These are phyloP conservation scores for Carterocephalus palaemon DNA, from an alignment of 2,888 invertebrate species.

Conservation along the genomic window DNA sequence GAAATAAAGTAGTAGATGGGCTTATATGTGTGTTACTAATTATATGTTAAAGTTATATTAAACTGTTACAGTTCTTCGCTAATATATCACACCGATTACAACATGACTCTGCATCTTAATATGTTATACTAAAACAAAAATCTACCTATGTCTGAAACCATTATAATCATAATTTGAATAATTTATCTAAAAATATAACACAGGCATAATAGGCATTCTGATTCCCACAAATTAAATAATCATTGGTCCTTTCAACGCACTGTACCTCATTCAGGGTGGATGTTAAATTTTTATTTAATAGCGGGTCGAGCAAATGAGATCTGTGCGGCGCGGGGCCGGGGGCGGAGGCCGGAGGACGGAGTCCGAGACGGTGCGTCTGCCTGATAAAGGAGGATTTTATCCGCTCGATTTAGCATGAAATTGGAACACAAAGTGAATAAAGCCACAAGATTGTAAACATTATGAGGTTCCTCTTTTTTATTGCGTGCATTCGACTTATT, in stretches of 20 bases:
- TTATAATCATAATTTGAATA: constrained; percentile 10
- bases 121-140: too few species aligned
- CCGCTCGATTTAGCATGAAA: constrained; percentile 79
- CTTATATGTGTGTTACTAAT: too few species aligned
- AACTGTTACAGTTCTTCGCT: too few species aligned
- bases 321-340: constrained; percentile 32
- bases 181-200: constrained; percentile 20
- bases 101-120: too few species aligned
- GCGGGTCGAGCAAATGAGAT: constrained; percentile 37
- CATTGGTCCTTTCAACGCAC: constrained; percentile 59
- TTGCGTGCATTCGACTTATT: constrained; percentile 69
- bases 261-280: constrained; percentile 60
- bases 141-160: not conserved
- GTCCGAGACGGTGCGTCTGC: constrained; percentile 72
- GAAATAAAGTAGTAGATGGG: too few species aligned
- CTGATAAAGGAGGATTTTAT: constrained; percentile 76
- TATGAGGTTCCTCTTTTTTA: constrained; percentile 76
- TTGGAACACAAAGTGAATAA: constrained; percentile 80
- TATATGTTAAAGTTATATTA: too few species aligned
- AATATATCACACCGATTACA: too few species aligned
- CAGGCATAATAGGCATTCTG: constrained; percentile 34
- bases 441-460: constrained; percentile 79
- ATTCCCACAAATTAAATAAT: constrained; percentile 61
- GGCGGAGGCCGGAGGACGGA: constrained; percentile 35
- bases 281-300: constrained; percentile 68